These are phyloP conservation scores for Dermolepida albohirtum DNA, from an alignment of 2,888 invertebrate genomes.

Conservation along the genomic window DNA sequence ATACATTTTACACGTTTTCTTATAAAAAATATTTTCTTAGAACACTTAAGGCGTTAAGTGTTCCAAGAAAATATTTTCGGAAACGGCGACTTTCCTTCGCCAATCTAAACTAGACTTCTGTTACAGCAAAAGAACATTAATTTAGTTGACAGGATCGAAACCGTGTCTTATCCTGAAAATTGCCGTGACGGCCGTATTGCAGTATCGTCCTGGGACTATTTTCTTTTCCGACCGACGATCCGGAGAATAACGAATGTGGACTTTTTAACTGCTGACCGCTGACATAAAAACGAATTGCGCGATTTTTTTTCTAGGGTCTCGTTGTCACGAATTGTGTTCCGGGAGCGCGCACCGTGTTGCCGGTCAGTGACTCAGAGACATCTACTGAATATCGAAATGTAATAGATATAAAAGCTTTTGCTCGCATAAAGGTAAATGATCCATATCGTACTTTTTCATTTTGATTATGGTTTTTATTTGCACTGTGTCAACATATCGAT, in stretches of 20 bases:
- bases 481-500: no score
- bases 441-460: conserved; percentile 7
- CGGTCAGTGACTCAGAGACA: neutral
- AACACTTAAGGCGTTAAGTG: no score
- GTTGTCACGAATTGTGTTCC: conserved; percentile 4
- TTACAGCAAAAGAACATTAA: neutral
- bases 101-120: no score
- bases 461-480: no score
- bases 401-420: conserved; percentile 37
- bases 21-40: no score
- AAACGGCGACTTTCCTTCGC: no score
- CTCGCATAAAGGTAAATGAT: conserved; percentile 27
- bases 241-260: conserved; percentile 15
- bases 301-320: conserved; percentile 9
- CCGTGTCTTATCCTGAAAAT: conserved; percentile 18
- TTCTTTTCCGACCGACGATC: conserved; percentile 22
- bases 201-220: conserved; percentile 21
- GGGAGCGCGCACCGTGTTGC: no score
- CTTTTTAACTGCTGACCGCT: conserved; percentile 30
- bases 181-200: neutral
- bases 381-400: conserved; percentile 14
- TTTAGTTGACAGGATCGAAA: conserved; percentile 12
- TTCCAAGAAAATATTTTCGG: no score
- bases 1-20: no score
- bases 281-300: conserved; percentile 29